These are phyloP conservation scores for Crossocerus cetratus DNA, from an alignment of 2,888 invertebrate genomes.

Conservation along the genomic window DNA sequence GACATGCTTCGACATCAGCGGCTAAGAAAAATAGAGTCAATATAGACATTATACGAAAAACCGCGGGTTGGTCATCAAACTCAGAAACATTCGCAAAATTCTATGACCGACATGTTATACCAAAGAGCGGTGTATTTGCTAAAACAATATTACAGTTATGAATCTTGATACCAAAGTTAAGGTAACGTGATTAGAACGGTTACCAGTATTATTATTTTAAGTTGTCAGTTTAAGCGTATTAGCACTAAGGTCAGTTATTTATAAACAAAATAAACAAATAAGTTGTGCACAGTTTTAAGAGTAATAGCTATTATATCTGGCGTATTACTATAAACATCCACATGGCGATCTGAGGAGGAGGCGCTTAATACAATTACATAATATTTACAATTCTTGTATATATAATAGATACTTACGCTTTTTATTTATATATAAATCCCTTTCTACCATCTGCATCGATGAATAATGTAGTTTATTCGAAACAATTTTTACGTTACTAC, in stretches of 20 bases:
- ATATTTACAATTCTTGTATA: too few species aligned
- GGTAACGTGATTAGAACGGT: too few species aligned
- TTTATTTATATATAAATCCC: too few species aligned
- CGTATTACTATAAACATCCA: constrained; percentile 11
- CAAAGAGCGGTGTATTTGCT: not conserved
- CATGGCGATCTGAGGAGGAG: constrained; percentile 9
- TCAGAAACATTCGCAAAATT: constrained; percentile 6
- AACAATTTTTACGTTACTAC: too few species aligned
- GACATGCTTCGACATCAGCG: constrained; percentile 11
- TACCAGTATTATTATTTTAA: too few species aligned
- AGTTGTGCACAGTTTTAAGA: not conserved
- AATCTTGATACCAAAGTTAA: not conserved
- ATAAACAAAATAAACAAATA: too few species aligned
- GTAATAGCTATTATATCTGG: not conserved
- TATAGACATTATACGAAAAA: constrained; percentile 12
- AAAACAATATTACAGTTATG: not conserved
- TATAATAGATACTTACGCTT: too few species aligned
- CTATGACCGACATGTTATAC: constrained; percentile 6
- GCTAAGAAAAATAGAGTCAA: not conserved
- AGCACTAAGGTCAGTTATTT: too few species aligned
- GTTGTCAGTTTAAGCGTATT: too few species aligned
- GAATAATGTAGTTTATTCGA: too few species aligned
- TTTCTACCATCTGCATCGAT: too few species aligned
- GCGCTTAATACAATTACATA: too few species aligned
- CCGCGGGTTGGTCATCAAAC: constrained; percentile 3